Percentiles rank a stretch among this genome's conserved stretches.
These are phyloP conservation scores for Caenorhabditis auriculariae DNA, from an alignment of 2,888 invertebrate species.

Conservation along the genomic window DNA sequence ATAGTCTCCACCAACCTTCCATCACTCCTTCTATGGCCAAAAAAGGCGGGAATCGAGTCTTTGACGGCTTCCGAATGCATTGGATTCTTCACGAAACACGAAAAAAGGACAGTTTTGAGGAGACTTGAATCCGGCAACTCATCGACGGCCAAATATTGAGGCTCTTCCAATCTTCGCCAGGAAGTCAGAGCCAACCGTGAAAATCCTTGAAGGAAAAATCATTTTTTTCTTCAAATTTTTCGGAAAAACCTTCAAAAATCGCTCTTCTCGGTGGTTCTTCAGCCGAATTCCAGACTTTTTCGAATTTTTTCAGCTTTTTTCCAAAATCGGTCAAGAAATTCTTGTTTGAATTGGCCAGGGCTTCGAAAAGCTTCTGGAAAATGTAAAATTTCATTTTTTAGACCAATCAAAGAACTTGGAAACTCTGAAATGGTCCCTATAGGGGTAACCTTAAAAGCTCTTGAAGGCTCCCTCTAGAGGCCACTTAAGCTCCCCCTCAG, in stretches of 20 bases:
- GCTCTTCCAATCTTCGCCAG: neutral
- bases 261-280: constrained; percentile 1
- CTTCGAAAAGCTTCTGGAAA: constrained; percentile 3
- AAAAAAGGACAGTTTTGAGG: constrained; percentile 6
- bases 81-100: too few relatives aligned
- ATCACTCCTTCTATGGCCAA: too few relatives aligned
- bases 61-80: too few relatives aligned
- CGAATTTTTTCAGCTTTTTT: constrained; percentile 8
- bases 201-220: too few relatives aligned
- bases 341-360: neutral
- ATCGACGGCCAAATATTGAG: constrained; percentile 4
- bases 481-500: too few relatives aligned
- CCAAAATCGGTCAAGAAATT: neutral
- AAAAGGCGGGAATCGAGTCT: too few relatives aligned
- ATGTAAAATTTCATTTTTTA: neutral
- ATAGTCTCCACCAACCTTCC: too few relatives aligned
- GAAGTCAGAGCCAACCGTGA: constrained; percentile 1
- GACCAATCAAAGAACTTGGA: too few relatives aligned
- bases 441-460: too few relatives aligned
- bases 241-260: constrained; percentile 10
- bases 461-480: too few relatives aligned
- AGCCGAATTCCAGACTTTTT: constrained; percentile 19
- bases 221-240: too few relatives aligned
- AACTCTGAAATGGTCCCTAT: too few relatives aligned
- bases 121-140: constrained; percentile 12